Percentiles rank a stretch among this genome's conserved stretches.
Evolutionary conservation across 2,113 vertebrate species (phyloP).

Genomic region (Ciconia boyciana): DNA sequence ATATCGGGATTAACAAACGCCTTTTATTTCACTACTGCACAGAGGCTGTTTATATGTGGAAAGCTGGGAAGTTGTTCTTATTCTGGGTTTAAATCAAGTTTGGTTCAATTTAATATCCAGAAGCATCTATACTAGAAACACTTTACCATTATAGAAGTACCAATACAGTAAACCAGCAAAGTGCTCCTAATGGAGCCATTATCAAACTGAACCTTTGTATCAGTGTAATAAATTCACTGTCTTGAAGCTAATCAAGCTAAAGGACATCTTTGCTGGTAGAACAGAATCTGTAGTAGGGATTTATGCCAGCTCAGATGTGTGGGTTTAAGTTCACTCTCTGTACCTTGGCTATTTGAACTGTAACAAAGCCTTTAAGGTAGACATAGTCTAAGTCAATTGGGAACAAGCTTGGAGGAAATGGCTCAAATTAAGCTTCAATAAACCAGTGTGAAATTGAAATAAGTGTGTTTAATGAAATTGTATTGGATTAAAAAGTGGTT

Average conservation of each 20-base stretch:
- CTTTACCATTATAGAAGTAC: neutral
- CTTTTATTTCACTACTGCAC: neutral
- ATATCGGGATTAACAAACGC: neutral
- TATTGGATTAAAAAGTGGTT: neutral
- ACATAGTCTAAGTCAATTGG: neutral
- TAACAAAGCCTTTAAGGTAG: neutral
- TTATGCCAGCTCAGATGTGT: neutral
- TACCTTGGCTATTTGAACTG: neutral
- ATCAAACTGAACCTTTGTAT: neutral
- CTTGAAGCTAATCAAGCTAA: neutral
- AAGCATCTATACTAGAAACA: neutral
- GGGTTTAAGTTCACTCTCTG: neutral
- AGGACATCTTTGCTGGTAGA: neutral
- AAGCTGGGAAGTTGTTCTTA: neutral
- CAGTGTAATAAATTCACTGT: neutral
- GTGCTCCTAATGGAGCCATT: neutral
- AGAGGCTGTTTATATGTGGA: neutral
- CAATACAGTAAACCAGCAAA: neutral
- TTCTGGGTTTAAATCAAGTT: neutral
- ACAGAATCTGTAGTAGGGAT: neutral
- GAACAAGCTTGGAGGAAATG: neutral
- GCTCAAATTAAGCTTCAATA: neutral
- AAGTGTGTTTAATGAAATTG: neutral
- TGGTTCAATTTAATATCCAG: neutral
- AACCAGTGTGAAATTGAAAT: neutral